Conservation (phyloP, 2,888 invertebrate species). For the Eupeodes luniger region DNA sequence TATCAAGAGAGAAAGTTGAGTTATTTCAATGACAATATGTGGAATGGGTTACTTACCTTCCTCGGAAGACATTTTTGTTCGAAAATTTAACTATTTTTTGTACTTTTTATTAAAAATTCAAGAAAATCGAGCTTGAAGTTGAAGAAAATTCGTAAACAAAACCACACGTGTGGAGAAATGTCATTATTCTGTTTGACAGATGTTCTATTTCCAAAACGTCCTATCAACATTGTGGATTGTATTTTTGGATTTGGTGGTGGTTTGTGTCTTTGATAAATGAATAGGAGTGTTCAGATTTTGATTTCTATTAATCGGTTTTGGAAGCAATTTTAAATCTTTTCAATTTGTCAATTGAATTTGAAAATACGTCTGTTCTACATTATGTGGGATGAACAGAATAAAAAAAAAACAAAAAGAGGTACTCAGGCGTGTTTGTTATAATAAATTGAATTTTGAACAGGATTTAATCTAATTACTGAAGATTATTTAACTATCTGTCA, state of each 20-base stretch:
- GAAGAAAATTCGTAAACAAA: constrained; percentile 59
- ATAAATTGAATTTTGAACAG: no score
- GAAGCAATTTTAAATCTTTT: no score
- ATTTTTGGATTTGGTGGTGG: constrained; percentile 21
- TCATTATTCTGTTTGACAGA: constrained; percentile 23
- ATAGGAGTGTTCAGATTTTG: background rate
- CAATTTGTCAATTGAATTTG: no score
- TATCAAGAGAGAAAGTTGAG: constrained; percentile 52
- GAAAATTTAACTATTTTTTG: constrained; percentile 3
- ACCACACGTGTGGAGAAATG: constrained; percentile 60
- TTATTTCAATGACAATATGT: background rate
- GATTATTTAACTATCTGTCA: no score
- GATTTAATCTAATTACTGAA: no score
- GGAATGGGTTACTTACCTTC: constrained; percentile 43
- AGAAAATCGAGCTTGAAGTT: background rate
- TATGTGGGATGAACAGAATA: no score
- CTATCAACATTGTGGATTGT: constrained; percentile 11
- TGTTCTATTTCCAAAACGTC: constrained; percentile 47
- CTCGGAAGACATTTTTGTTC: constrained; percentile 55
- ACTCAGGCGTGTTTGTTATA: no score
- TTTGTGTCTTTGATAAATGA: background rate
- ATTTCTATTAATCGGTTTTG: no score
- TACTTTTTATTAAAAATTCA: constrained; percentile 4
- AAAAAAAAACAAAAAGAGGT: no score
- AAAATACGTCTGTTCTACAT: no score